Evolutionary conservation across 2,888 invertebrate species (phyloP), one percentile per base, ranked within the genome.

Genomic region (Microctonus brassicae): DNA sequence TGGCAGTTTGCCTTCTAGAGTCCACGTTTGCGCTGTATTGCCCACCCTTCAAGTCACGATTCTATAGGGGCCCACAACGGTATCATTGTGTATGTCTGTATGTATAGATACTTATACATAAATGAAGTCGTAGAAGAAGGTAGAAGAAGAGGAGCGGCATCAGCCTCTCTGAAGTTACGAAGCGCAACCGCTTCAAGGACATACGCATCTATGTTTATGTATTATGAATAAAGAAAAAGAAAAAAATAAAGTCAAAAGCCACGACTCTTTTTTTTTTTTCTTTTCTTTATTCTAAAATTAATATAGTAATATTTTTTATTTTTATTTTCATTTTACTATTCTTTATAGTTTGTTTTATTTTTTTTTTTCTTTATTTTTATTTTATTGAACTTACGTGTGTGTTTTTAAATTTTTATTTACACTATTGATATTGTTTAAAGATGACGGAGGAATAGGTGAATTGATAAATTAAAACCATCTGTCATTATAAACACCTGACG

Each of bases 1-100:
- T 78, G 77, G 81, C 84, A 81, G 82, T 82, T 83, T 82, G 81
- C 78, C 76, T 75, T 74, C 61, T 65, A 60, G 26, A 17, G 52
- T 63, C 68, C n/a, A 63, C 39, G 63, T 69, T 63, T 67, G 53
- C 61, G 67, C 52, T 53, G 63, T 69, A 66, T 58, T 57, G 58
- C 66, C 69, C 57, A 58, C 74, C 73, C 73, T 11, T 52, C 58
- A 33, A 33, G 57, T 17, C 10, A 58, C 58, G 34, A 60, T 60
- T 60, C 36, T 20, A 17, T 20, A 52, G 52, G 52, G 29, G 11
- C 24, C 17, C n/a, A n/a, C n/a, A n/a, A n/a, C n/a, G n/a, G n/a
- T 33, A 55, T 11, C 9, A 13, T 26, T 34, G 24, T 36, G 55
- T 65, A 39, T 36, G 39, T 34, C 13, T 53, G 24, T 65, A 34